Conservation (phyloP, 2,888 invertebrate genomes). For the Keiferia lycopersicella region DNA sequence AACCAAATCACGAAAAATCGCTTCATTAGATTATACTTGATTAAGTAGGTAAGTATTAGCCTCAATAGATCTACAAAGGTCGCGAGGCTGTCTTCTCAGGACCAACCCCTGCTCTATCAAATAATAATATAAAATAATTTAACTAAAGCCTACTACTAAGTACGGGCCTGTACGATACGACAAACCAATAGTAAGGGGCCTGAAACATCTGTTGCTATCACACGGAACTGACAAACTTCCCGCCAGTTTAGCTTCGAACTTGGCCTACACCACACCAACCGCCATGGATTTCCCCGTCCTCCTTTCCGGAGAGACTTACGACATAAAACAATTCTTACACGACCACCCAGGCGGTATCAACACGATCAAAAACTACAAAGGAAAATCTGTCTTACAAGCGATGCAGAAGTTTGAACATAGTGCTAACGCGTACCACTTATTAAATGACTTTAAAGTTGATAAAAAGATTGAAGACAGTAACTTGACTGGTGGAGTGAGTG, state of each 20-base stretch:
- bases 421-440: slow-evolving; percentile 83
- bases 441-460: slow-evolving; percentile 81
- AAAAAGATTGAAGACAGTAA: slow-evolving; percentile 70
- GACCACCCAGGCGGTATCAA: slow-evolving; percentile 89
- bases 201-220: slow-evolving; percentile 33
- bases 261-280: slow-evolving; percentile 28
- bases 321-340: slow-evolving; percentile 83
- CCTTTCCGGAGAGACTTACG: slow-evolving; percentile 79
- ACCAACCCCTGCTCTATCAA: too few relatives aligned
- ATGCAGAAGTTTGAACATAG: slow-evolving; percentile 83
- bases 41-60: too few relatives aligned
- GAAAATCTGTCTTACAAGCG: slow-evolving; percentile 76
- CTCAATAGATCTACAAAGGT: too few relatives aligned
- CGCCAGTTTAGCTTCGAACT: slow-evolving; percentile 23
- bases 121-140: too few relatives aligned
- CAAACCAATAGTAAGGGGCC: not conserved
- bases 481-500: slow-evolving; percentile 64
- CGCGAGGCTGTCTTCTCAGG: too few relatives aligned
- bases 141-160: not conserved
- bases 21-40: too few relatives aligned
- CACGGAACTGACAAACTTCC: slow-evolving; percentile 34
- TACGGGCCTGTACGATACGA: not conserved
- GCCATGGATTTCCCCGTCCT: slow-evolving; percentile 59
- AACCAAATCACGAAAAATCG: too few relatives aligned
- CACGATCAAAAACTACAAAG: slow-evolving; percentile 81